Evolutionary conservation across 2,797 vertebrate genomes (phyloP).

Genomic region (Ctenopoma multispine): DNA sequence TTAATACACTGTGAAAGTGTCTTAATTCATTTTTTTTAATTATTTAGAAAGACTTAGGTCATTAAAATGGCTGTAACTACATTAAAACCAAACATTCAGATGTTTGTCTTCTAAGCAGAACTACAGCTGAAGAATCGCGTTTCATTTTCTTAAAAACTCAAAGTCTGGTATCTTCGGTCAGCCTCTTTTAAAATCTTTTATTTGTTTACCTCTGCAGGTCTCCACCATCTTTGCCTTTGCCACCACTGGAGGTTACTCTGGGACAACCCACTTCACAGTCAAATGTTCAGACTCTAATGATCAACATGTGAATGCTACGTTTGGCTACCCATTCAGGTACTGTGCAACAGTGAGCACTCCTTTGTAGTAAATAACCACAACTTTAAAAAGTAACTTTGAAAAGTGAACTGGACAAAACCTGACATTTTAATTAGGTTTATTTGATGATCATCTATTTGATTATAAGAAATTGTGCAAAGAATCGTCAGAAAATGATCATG

Average conservation of each 20-base stretch:
- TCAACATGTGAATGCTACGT: conserved; percentile 31
- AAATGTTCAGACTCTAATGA: conserved; percentile 51
- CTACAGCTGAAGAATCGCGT: not conserved
- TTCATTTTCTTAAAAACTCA: not conserved
- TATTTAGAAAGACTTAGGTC: too few species aligned
- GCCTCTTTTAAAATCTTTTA: not conserved
- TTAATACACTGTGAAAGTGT: too few species aligned
- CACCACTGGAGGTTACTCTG: conserved; percentile 91
- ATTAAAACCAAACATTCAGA: not conserved
- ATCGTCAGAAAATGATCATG: too few species aligned
- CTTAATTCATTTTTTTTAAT: too few species aligned
- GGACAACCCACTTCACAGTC: conserved; percentile 76
- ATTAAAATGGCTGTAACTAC: not conserved
- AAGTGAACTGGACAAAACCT: too few species aligned
- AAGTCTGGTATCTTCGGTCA: not conserved
- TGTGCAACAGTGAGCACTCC: conserved; percentile 20
- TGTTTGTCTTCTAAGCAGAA: not conserved
- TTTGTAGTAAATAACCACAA: too few species aligned
- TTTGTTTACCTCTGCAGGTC: conserved; percentile 78
- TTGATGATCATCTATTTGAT: too few species aligned
- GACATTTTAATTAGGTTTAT: too few species aligned
- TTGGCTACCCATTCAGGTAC: conserved; percentile 95
- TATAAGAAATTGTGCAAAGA: too few species aligned
- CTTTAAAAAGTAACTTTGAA: too few species aligned
- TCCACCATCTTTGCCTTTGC: conserved; percentile 95